A percentile compares a stretch with the other conserved stretches of the same genome.
phyloP scores from a whole-genome alignment of 2,113 vertebrate genomes.

The Syngnathus typhle region DNA sequence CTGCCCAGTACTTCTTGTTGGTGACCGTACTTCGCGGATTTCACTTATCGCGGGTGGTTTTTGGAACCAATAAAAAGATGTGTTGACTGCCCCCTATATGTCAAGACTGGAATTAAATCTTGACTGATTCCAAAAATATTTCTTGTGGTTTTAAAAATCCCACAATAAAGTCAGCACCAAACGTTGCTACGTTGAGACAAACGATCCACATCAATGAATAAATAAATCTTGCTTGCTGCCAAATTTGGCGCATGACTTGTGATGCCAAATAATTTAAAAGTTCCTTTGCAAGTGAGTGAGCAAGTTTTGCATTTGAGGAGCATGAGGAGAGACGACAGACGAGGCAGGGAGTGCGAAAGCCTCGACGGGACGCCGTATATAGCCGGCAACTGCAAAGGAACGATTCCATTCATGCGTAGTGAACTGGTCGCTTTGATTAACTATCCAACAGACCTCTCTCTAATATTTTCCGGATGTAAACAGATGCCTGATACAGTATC shows the following conservation, averaged over 20 bases:
- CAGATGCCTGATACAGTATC: background rate
- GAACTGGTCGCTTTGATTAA: slow-evolving; percentile 32
- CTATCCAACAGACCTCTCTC: slow-evolving; percentile 27
- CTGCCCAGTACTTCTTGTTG: no score
- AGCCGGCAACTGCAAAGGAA: slow-evolving; percentile 26
- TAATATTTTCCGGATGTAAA: background rate
- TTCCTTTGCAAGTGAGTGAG: slow-evolving; percentile 8
- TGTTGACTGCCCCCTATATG: no score
- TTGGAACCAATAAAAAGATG: no score
- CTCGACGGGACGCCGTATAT: slow-evolving; percentile 32
- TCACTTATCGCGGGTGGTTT: no score
- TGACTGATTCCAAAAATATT: no score
- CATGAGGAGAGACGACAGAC: slow-evolving; percentile 5
- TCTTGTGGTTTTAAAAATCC: no score
- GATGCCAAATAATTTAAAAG: slow-evolving; percentile 42
- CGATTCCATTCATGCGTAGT: slow-evolving; percentile 37
- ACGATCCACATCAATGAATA: background rate
- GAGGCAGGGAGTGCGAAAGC: slow-evolving; percentile 15
- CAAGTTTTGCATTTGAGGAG: slow-evolving; percentile 11
- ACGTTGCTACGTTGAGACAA: background rate
- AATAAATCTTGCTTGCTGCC: background rate
- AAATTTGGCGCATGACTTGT: slow-evolving; percentile 35
- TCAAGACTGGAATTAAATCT: no score
- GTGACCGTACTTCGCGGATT: no score
- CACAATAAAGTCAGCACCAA: no score